Percentiles rank a stretch among this genome's conserved stretches.
Evolutionary conservation across 2,888 invertebrate species (phyloP).

Genomic region (Oligia latruncula): DNA sequence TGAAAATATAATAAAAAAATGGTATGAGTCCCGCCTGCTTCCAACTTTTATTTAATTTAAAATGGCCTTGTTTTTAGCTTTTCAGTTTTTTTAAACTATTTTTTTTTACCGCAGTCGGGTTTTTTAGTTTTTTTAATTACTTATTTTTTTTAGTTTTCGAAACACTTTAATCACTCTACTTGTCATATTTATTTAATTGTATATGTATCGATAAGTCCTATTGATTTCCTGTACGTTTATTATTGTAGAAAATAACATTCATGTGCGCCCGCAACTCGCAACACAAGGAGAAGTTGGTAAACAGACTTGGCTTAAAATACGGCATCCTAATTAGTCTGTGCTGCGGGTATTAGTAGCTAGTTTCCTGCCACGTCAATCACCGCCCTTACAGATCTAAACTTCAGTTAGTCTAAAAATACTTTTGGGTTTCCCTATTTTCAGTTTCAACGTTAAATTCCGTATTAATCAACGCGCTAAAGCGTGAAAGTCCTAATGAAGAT

Average conservation of each 20-base stretch:
- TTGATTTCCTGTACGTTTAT: slow-evolving; percentile 11
- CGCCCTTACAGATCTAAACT: slow-evolving; percentile 45
- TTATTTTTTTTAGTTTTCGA: neutral
- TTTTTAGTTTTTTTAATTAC: too few species aligned
- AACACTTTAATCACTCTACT: too few species aligned
- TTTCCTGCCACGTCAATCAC: slow-evolving; percentile 68
- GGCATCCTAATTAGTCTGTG: slow-evolving; percentile 58
- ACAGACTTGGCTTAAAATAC: slow-evolving; percentile 57
- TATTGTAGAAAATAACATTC: slow-evolving; percentile 13
- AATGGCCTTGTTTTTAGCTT: too few species aligned
- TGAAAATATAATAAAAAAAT: too few species aligned
- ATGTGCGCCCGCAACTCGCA: neutral
- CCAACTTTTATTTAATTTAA: too few species aligned
- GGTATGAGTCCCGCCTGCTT: too few species aligned
- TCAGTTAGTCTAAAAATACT: slow-evolving; percentile 56
- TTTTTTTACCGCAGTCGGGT: too few species aligned
- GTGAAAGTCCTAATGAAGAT: slow-evolving; percentile 28
- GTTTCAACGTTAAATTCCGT: slow-evolving; percentile 6
- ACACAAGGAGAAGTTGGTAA: slow-evolving; percentile 37
- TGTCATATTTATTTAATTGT: slow-evolving; percentile 8
- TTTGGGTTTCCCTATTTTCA: slow-evolving; percentile 33
- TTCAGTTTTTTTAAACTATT: too few species aligned
- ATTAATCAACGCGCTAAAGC: slow-evolving; percentile 8
- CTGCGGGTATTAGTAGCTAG: slow-evolving; percentile 53
- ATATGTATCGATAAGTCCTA: neutral